Evolutionary conservation across 2,113 vertebrate genomes (phyloP).

Genomic region (Gnathonemus echidnorhynchus): DNA sequence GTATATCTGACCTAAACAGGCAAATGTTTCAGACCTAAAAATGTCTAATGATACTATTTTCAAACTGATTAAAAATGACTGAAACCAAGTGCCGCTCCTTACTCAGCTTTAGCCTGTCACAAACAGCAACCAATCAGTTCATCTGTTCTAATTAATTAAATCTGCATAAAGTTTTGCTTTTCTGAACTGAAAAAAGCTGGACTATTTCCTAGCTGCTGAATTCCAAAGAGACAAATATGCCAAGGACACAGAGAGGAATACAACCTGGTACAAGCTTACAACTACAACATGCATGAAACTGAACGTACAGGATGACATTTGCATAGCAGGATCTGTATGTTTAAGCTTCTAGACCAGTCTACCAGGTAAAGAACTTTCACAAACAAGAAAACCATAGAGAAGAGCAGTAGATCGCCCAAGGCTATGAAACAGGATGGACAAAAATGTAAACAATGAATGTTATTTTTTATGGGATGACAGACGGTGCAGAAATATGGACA

Average conservation of each 20-base stretch:
- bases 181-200: neutral
- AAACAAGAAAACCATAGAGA: neutral
- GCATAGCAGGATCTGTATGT: constrained; percentile 3
- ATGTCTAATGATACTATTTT: neutral
- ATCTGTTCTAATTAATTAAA: neutral
- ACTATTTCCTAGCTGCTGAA: neutral
- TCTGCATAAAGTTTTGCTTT: neutral
- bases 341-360: neutral
- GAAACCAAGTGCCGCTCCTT: neutral
- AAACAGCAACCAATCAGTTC: neutral
- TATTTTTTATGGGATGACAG: neutral
- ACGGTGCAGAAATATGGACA: neutral
- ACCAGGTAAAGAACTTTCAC: neutral
- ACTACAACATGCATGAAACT: neutral
- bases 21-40: neutral
- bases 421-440: neutral
- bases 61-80: neutral
- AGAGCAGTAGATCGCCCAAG: neutral
- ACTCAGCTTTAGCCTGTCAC: neutral
- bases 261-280: neutral
- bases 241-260: neutral
- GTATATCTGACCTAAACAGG: neutral
- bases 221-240: neutral
- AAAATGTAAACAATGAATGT: neutral
- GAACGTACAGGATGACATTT: neutral